phyloP scores from a whole-genome alignment of 2,888 invertebrate genomes.

The Platycheirus rosarum region DNA sequence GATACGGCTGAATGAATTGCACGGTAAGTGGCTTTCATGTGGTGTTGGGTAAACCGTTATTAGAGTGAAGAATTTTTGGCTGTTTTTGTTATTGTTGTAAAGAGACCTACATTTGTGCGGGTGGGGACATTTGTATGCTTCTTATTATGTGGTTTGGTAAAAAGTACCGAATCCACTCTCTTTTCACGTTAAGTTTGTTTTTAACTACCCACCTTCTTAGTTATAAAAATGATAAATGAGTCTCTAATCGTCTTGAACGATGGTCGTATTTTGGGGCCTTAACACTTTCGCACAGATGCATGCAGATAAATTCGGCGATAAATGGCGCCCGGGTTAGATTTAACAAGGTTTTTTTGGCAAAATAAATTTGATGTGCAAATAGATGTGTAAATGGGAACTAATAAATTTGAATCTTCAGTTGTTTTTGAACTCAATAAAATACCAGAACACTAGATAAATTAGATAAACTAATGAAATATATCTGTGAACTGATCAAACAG shows the following conservation, averaged over 20 bases:
- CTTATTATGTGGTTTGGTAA: conserved; percentile 18
- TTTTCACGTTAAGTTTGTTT: conserved; percentile 37
- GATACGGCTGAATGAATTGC: conserved; percentile 70
- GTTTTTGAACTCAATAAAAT: too few species aligned
- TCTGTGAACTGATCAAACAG: too few species aligned
- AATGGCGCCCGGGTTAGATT: not conserved
- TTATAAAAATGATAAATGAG: conserved; percentile 43
- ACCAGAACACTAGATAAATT: too few species aligned
- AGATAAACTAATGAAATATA: too few species aligned
- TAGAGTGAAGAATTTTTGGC: conserved; percentile 39
- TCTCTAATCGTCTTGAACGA: conserved; percentile 13
- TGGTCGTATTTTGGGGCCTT: not conserved
- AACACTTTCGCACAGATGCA: not conserved
- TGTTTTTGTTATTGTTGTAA: not conserved
- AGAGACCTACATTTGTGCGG: not conserved
- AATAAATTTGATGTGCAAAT: not conserved
- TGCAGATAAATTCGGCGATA: not conserved
- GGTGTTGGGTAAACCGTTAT: conserved; percentile 53
- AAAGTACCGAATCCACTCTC: conserved; percentile 18
- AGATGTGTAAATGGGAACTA: too few species aligned
- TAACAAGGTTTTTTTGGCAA: not conserved
- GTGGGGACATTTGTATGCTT: too few species aligned
- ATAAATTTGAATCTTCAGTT: too few species aligned
- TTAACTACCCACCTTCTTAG: conserved; percentile 27
- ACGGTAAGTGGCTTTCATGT: conserved; percentile 72